Base-by-base conservation (phyloP, 2,113 vertebrate genomes). In the Nothoprocta perdicaria region DNA sequence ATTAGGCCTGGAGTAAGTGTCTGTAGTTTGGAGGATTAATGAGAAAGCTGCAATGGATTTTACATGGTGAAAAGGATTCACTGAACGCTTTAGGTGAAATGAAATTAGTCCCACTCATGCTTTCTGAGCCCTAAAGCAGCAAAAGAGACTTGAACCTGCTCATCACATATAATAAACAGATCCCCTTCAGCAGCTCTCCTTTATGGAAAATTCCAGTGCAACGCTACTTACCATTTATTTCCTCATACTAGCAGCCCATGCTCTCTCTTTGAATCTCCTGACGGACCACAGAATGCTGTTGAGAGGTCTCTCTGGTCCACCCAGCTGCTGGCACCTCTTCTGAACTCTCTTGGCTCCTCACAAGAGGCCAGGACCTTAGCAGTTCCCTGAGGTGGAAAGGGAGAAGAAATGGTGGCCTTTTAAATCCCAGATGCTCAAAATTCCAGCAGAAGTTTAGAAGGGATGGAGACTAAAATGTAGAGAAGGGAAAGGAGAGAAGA, bases 21-120 rank as follows among this genome's bases (percentile, higher is more conserved):
- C 94, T 96, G 95, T 90, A 92, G 89, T 96, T 94, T 45, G 89
- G 88, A 96, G 95, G 95, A 97, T 97, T 97, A 97, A 96, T 96
- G 85, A 96, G 95, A 91, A 96, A 94, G 93, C 88, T 85, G 93
- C 88, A 80, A 96, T 90, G 95, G 95, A 96, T 97, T 97, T 96
- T 95, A 93, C 94, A 96, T 92, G 93, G 91, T 95, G 95, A 96
- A 96, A 96, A 83, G 80, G 95, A 96, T 96, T 96, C 89, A 27
- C 73, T 77, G 94, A 92, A 86, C 60, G 92, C 92, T 91, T 95
- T 95, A 83, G 88, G 91, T 95, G 94, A 95, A 96, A 96, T 96
- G 93, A 95, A 96, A 95, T 96, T 92, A 97, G 91, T 94, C 95
- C 86, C 80, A 87, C 94, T 96, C 86, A 75, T 0, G 24, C 61